A percentile compares a stretch with the other conserved stretches of the same genome.
Evolutionary conservation across 1,140 invertebrate genomes (phyloP).

Genomic region (Vanessa atalanta): DNA sequence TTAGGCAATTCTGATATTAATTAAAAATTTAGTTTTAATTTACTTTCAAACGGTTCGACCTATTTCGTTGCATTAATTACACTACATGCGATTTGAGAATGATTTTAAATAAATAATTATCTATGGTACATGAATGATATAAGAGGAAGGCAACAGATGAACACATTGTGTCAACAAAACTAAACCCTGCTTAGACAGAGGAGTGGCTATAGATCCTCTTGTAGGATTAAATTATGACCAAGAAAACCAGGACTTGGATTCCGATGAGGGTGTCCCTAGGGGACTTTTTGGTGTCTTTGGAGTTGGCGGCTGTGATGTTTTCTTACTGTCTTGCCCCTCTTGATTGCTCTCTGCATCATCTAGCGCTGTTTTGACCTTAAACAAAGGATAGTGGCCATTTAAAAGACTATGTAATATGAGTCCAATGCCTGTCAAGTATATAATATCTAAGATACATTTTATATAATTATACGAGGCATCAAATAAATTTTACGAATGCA

Average conservation of each 20-base stretch:
- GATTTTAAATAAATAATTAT: background rate
- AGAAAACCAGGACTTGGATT: constrained; percentile 82
- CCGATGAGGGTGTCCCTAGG: constrained; percentile 61
- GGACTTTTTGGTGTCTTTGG: constrained; percentile 76
- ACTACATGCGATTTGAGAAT: background rate
- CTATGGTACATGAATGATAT: background rate
- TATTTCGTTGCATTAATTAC: background rate
- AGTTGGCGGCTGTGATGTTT: constrained; percentile 54
- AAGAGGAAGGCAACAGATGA: constrained; percentile 26
- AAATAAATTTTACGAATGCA: no score
- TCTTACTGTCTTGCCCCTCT: constrained; percentile 39
- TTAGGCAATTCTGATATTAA: no score
- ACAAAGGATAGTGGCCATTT: constrained; percentile 13
- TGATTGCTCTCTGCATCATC: constrained; percentile 45
- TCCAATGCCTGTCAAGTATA: no score
- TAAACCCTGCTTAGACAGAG: constrained; percentile 4
- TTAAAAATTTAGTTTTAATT: no score
- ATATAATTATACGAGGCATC: no score
- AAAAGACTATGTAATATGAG: no score
- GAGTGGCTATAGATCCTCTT: background rate
- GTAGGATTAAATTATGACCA: constrained; percentile 78
- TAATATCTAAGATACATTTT: no score
- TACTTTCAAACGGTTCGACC: no score
- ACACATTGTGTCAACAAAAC: constrained; percentile 19
- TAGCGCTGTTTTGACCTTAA: constrained; percentile 63